These are phyloP conservation scores for Deilephila elpenor DNA, from an alignment of 2,888 invertebrate species.

Conservation along the genomic window DNA sequence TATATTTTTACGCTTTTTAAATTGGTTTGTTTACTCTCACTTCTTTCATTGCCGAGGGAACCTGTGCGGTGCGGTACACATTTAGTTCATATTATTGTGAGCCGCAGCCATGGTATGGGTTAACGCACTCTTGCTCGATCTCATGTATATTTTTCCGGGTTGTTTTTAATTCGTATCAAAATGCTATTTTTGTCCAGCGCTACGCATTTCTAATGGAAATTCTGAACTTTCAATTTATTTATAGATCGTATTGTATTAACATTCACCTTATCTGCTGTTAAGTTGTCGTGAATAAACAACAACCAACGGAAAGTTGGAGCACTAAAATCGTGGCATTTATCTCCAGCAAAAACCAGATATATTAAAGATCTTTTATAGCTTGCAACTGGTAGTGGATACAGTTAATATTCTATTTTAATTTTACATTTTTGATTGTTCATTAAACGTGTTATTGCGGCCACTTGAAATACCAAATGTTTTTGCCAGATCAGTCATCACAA, in stretches of 20 bases:
- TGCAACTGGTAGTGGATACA: constrained; percentile 1
- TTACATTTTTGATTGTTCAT: constrained; percentile 51
- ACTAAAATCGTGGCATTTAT: not conserved
- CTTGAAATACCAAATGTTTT: constrained; percentile 69
- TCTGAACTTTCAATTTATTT: constrained; percentile 30
- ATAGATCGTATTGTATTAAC: not conserved
- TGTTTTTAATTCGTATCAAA: constrained; percentile 53
- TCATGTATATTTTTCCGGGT: constrained; percentile 60
- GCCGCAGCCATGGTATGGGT: constrained; percentile 62
- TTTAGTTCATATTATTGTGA: constrained; percentile 68
- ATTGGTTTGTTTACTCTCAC: constrained; percentile 66
- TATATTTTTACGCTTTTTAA: constrained; percentile 57
- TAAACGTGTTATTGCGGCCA: constrained; percentile 55
- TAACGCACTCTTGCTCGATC: constrained; percentile 64
- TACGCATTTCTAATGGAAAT: constrained; percentile 38
- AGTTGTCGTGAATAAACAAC: not conserved
- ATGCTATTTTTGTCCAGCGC: constrained; percentile 18
- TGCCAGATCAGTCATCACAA: constrained; percentile 69
- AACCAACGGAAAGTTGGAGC: not conserved
- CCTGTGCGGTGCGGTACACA: constrained; percentile 59
- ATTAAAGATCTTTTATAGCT: not conserved
- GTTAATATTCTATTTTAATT: constrained; percentile 40
- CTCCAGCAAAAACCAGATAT: not conserved
- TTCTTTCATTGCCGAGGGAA: constrained; percentile 63
- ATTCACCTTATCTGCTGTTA: not conserved